These are phyloP conservation scores for Mycteria americana DNA, from an alignment of 2,797 vertebrate species.

Conservation along the genomic window DNA sequence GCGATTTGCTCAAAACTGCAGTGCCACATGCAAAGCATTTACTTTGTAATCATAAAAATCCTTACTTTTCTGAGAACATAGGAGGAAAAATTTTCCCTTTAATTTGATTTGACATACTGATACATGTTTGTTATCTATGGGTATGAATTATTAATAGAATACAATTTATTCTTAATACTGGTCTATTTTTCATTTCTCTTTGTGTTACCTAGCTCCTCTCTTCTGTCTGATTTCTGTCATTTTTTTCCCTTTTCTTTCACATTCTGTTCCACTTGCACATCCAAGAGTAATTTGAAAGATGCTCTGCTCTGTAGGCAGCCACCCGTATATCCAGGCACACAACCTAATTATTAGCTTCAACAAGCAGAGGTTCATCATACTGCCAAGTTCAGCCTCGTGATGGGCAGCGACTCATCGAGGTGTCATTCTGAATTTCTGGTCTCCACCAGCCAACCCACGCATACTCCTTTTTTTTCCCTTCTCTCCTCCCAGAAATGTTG, in stretches of 20 bases:
- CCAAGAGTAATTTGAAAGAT: not conserved
- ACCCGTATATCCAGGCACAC: rapidly evolving
- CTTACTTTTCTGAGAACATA: not conserved
- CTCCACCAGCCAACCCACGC: not conserved
- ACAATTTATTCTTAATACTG: not conserved
- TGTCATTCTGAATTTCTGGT: not conserved
- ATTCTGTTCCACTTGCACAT: not conserved
- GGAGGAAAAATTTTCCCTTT: not conserved
- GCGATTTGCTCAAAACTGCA: not conserved
- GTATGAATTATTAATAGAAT: not conserved
- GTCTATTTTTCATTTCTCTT: not conserved
- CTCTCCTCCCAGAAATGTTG: not conserved
- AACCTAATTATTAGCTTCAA: not conserved
- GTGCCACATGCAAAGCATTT: not conserved
- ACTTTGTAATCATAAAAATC: not conserved
- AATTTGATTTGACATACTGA: not conserved
- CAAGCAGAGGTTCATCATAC: not conserved
- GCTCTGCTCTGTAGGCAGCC: not conserved
- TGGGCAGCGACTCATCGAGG: not conserved
- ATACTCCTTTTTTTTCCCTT: not conserved
- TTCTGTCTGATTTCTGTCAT: not conserved
- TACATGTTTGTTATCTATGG: not conserved
- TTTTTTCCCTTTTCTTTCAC: not conserved
- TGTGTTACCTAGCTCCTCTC: not conserved
- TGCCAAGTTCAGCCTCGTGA: not conserved